Percentiles rank a stretch among this genome's conserved stretches.
Evolutionary conservation across 2,888 invertebrate species (phyloP).

Genomic region (Phyllotreta striolata): DNA sequence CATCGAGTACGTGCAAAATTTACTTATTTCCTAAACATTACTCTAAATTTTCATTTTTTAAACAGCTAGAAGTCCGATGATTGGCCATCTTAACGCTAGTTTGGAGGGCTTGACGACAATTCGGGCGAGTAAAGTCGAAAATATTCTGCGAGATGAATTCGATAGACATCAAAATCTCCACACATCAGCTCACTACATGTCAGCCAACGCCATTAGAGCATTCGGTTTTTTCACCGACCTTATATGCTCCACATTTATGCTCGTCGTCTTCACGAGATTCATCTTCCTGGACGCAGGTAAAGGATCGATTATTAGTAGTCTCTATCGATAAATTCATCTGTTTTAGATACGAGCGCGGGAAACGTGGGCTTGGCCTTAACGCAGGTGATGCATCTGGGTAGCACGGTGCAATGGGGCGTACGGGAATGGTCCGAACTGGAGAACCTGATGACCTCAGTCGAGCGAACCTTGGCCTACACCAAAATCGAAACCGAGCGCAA

Average conservation of each 20-base stretch:
- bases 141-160: constrained; percentile 53
- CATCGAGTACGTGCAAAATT: constrained; percentile 46
- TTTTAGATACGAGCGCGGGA: constrained; percentile 44
- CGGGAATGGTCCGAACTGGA: constrained; percentile 82
- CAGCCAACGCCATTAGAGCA: constrained; percentile 50
- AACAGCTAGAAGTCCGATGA: constrained; percentile 56
- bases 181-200: constrained; percentile 55
- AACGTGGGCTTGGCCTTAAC: constrained; percentile 70
- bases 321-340: neutral
- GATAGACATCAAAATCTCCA: constrained; percentile 57
- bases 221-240: constrained; percentile 54
- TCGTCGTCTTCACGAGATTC: constrained; percentile 45
- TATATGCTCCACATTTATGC: constrained; percentile 48
- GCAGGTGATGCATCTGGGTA: constrained; percentile 79
- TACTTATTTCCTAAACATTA: neutral
- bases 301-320: neutral
- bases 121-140: constrained; percentile 54
- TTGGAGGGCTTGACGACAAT: constrained; percentile 58
- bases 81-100: constrained; percentile 58
- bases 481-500: constrained; percentile 59
- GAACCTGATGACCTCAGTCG: constrained; percentile 89
- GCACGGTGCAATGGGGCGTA: constrained; percentile 68
- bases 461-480: constrained; percentile 68
- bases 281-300: constrained; percentile 46
- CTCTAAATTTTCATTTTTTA: neutral